Evolutionary conservation across 1,140 invertebrate genomes (phyloP).

Genomic region (Drosophila cardini): DNA sequence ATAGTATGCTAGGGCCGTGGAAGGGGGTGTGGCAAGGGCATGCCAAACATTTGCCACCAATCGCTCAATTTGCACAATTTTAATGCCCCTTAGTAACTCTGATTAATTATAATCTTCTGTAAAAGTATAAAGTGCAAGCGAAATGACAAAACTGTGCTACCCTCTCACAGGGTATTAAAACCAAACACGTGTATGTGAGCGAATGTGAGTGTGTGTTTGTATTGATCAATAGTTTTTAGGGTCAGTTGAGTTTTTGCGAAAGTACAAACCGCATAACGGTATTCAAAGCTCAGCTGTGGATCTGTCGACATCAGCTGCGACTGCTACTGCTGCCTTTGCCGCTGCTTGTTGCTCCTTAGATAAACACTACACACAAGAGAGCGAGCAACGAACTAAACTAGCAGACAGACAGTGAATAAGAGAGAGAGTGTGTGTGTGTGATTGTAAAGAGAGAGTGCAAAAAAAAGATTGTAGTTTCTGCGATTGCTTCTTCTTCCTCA

Average conservation of each 20-base stretch:
- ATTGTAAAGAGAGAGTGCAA: neutral
- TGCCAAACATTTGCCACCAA: neutral
- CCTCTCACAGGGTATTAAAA: too few species aligned
- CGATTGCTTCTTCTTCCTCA: conserved; percentile 6
- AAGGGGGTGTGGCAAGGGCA: neutral
- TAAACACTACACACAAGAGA: conserved; percentile 8
- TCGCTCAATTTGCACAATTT: conserved; percentile 16
- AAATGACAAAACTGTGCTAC: neutral
- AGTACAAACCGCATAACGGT: conserved; percentile 19
- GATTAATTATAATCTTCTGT: conserved; percentile 35
- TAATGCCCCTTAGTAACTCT: conserved; percentile 17
- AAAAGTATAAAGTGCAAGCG: conserved; percentile 1
- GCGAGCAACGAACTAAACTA: neutral
- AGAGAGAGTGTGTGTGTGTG: neutral
- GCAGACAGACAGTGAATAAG: neutral
- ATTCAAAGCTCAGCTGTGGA: conserved; percentile 18
- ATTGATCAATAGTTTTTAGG: conserved; percentile 36
- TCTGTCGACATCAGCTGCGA: conserved; percentile 22
- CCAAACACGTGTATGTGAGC: conserved; percentile 7
- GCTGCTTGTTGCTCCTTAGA: conserved; percentile 5
- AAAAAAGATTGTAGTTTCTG: neutral
- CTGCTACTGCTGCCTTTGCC: neutral
- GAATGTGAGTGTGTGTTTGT: conserved; percentile 12
- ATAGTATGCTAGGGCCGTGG: conserved; percentile 2
- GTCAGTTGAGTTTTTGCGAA: conserved; percentile 31